Percentiles rank a stretch among this genome's conserved stretches.
Conservation (phyloP, 2,113 vertebrate species). For the Tauraco erythrolophus region DNA sequence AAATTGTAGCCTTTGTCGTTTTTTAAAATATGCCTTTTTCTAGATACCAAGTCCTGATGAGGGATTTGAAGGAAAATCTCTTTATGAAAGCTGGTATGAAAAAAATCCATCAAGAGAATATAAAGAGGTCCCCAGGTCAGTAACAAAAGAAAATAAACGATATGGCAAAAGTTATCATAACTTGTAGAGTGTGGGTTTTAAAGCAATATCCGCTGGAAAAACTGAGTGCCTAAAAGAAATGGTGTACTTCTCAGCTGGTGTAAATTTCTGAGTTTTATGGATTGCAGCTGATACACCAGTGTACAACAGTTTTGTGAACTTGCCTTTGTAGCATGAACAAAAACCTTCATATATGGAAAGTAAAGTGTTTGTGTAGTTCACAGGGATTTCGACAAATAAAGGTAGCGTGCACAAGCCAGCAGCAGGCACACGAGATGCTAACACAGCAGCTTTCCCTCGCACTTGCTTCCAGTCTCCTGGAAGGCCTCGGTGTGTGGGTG, state of each 20-base stretch:
- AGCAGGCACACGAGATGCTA: background rate
- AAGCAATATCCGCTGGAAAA: background rate
- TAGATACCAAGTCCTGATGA: slow-evolving; percentile 92
- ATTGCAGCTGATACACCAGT: background rate
- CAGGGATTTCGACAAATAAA: background rate
- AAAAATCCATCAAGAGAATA: slow-evolving; percentile 81
- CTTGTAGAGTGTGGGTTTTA: background rate
- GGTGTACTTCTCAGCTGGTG: background rate
- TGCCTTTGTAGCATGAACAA: background rate
- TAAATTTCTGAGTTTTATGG: background rate
- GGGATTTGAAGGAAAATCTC: slow-evolving; percentile 88
- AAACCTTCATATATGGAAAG: background rate
- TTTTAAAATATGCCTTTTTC: background rate
- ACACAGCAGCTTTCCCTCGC: background rate
- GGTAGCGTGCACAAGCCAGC: background rate
- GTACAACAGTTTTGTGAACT: background rate
- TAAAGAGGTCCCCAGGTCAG: slow-evolving; percentile 85
- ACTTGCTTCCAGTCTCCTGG: background rate
- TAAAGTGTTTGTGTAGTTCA: background rate
- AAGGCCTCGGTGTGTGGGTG: background rate
- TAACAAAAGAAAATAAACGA: background rate
- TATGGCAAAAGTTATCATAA: background rate
- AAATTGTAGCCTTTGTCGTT: background rate
- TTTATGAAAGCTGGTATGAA: slow-evolving; percentile 92
- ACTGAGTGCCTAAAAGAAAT: background rate